phyloP scores from a whole-genome alignment of 2,113 vertebrate genomes.

The Polypterus senegalus region DNA sequence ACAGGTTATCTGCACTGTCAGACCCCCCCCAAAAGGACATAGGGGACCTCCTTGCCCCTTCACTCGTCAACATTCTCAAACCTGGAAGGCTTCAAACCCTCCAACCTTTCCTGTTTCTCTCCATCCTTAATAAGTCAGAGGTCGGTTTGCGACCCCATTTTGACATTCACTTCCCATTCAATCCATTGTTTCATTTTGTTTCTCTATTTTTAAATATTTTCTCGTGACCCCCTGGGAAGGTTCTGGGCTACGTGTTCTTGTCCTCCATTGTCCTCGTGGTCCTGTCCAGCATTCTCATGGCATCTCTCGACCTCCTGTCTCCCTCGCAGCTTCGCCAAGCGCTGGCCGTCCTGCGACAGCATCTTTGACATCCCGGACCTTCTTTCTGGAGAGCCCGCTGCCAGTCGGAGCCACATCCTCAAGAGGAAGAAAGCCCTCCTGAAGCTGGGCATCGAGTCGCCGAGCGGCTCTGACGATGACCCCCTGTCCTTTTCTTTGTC shows the following conservation, averaged over 20 bases:
- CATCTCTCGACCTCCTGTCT: neutral
- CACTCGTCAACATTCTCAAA: too few relatives aligned
- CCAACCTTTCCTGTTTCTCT: too few relatives aligned
- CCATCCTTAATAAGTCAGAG: too few relatives aligned
- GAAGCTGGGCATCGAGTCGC: constrained; percentile 27
- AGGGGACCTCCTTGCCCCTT: too few relatives aligned
- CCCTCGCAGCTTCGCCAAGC: constrained; percentile 6
- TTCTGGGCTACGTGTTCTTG: neutral
- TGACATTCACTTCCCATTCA: too few relatives aligned
- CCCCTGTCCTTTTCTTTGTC: constrained; percentile 15
- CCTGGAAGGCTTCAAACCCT: too few relatives aligned
- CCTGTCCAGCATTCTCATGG: neutral
- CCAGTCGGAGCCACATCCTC: constrained; percentile 29
- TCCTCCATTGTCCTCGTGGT: neutral
- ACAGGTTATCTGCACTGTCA: too few relatives aligned
- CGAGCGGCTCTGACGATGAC: constrained; percentile 13
- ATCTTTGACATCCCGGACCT: constrained; percentile 32
- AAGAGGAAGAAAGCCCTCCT: constrained; percentile 44
- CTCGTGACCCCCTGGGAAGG: too few relatives aligned
- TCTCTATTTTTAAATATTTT: too few relatives aligned
- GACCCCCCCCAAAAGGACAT: too few relatives aligned
- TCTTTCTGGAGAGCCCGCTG: constrained; percentile 9
- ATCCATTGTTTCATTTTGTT: too few relatives aligned
- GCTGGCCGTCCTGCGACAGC: constrained; percentile 45
- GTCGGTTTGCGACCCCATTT: too few relatives aligned